Conservation (phyloP, 2,888 invertebrate genomes). For the Agapostemon virescens region DNA sequence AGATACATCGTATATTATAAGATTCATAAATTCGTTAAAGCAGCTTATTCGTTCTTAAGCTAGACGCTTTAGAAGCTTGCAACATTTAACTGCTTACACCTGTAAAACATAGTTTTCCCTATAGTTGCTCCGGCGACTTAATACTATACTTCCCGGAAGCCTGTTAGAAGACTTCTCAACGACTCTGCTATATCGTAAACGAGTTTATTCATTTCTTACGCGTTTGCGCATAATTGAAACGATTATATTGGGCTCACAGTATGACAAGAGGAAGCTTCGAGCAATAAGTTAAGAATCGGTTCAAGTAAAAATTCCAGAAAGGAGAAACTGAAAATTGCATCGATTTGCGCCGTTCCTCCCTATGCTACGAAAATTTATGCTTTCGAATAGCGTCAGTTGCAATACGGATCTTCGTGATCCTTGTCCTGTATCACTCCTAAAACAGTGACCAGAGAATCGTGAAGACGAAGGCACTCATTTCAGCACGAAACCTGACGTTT, state of each 20-base stretch:
- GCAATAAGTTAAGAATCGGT: too few species aligned
- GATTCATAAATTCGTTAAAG: background rate
- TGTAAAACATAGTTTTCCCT: background rate
- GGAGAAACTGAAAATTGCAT: too few species aligned
- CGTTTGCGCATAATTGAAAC: too few species aligned
- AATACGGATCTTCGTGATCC: constrained; percentile 28
- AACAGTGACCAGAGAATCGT: constrained; percentile 18
- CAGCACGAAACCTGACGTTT: constrained; percentile 31
- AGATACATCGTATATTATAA: background rate
- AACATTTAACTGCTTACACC: background rate
- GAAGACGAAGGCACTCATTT: constrained; percentile 23
- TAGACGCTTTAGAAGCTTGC: background rate
- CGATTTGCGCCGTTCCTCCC: background rate
- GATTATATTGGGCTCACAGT: too few species aligned
- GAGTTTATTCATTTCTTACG: background rate
- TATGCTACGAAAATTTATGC: constrained; percentile 11
- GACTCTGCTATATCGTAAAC: background rate
- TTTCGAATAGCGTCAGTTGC: background rate
- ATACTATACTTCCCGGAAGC: background rate
- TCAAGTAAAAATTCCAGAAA: too few species aligned
- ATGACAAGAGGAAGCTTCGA: too few species aligned
- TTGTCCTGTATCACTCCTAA: constrained; percentile 25
- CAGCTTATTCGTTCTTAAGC: background rate
- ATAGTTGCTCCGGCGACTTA: background rate
- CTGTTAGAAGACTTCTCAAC: background rate